phyloP scores from a whole-genome alignment of 2,888 invertebrate species.

The Erebia ligea region DNA sequence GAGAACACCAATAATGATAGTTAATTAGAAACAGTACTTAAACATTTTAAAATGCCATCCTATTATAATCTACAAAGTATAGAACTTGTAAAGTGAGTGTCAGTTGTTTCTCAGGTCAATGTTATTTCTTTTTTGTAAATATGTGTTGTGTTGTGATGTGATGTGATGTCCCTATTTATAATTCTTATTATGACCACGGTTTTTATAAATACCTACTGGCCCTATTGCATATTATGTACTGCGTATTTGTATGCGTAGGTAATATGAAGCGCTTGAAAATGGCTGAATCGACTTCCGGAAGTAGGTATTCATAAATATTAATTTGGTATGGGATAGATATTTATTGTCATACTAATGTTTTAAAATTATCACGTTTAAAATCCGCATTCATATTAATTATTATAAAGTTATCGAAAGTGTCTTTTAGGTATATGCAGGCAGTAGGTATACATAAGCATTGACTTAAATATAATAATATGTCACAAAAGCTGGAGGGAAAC shows the following conservation, averaged over 20 bases:
- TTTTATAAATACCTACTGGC: background rate
- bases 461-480: too few relatives aligned
- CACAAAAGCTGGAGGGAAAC: too few relatives aligned
- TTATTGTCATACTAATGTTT: too few relatives aligned
- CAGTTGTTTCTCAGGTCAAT: background rate
- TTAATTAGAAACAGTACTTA: background rate
- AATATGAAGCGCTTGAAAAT: background rate
- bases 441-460: too few relatives aligned
- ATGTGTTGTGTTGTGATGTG: background rate
- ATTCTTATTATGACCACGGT: background rate
- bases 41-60: background rate
- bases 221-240: background rate
- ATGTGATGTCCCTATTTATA: background rate
- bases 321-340: background rate
- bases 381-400: too few relatives aligned
- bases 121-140: conserved; percentile 2
- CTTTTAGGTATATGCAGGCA: too few relatives aligned
- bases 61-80: background rate
- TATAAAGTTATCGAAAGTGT: too few relatives aligned
- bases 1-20: background rate
- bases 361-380: too few relatives aligned
- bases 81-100: background rate
- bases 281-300: background rate
- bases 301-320: too few relatives aligned
- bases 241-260: background rate